Evolutionary conservation across 1,140 invertebrate genomes (phyloP), one percentile per base, ranked within the genome.

Genomic region (Lordiphosa stackelbergi): DNA sequence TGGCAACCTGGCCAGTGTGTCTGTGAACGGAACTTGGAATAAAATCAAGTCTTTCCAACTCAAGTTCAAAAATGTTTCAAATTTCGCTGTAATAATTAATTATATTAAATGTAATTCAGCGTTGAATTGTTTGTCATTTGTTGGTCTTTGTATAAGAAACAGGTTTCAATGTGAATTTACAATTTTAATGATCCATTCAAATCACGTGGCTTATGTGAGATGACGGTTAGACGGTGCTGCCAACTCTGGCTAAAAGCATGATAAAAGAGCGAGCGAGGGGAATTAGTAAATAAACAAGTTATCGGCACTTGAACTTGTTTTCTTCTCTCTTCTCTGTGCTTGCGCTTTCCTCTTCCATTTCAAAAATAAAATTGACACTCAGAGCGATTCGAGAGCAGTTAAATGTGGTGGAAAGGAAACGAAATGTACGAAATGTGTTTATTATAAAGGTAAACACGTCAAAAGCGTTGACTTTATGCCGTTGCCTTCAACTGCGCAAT

Each of bases 381-480:
- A 8, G 8, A 53, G 24, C n/a, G 22, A 16, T 40, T 13, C 31
- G 10, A 60, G 34, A 41, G 53, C 48, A 43, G 62, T 49, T 58
- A 55, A 62, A 57, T 49, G 43, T 53, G 59, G 43, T 64, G 60
- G 49, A 69, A 47, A 66, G 68, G 73, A 72, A 78, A 62, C 65
- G 49, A 66, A 60, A 70, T 70, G 66, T 70, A 38, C 68, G 53
- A 83, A 71, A 81, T 81, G 75, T 81, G 75, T 69, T 81, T 81
- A 81, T 81, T 72, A 75, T 69, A 69, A 83, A 75, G 68, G 60
- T 75, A 81, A 83, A 81, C 71, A 81, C 77, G 66, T 70, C 70
- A 56, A 69, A 77, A 79, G 48, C 66, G 58, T 77, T 68, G 62
- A 68, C 73, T 75, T 62, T 65, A 53, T 22, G 45, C 35, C 24